These are phyloP conservation scores for Probaryconus sp. DNA, from an alignment of 1,140 invertebrate genomes.

Conservation along the genomic window DNA sequence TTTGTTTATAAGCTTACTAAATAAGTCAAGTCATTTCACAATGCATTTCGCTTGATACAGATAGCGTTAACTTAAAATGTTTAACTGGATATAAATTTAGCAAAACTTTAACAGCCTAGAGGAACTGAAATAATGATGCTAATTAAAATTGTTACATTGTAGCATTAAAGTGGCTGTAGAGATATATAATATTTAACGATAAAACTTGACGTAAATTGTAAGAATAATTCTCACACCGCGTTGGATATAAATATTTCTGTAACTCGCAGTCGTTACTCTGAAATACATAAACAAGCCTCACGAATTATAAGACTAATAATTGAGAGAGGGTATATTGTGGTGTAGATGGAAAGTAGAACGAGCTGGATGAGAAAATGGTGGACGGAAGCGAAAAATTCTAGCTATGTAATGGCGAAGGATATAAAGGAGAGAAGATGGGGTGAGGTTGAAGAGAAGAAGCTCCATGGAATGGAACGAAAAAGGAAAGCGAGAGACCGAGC, in stretches of 20 bases:
- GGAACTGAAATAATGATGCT: not conserved
- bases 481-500: conserved; percentile 44
- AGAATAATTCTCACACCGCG: not conserved
- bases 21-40: too few relatives aligned
- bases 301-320: conserved; percentile 7
- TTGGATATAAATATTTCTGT: not conserved
- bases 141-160: not conserved
- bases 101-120: too few relatives aligned
- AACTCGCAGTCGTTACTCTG: not conserved
- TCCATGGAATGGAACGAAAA: conserved; percentile 31
- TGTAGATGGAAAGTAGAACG: conserved; percentile 4
- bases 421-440: conserved; percentile 37
- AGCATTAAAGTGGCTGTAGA: too few relatives aligned
- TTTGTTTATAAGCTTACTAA: too few relatives aligned
- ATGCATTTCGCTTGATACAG: too few relatives aligned
- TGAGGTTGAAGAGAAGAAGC: conserved; percentile 41
- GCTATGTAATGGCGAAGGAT: conserved; percentile 36
- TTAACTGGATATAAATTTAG: too few relatives aligned
- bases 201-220: too few relatives aligned
- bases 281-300: not conserved
- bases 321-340: not conserved
- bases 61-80: too few relatives aligned
- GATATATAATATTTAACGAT: too few relatives aligned
- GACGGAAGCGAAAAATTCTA: conserved; percentile 29
- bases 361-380: conserved; percentile 28